Percentiles rank a stretch among this genome's conserved stretches.
Evolutionary conservation across 2,113 vertebrate species (phyloP).

Genomic region (Paralichthys olivaceus): DNA sequence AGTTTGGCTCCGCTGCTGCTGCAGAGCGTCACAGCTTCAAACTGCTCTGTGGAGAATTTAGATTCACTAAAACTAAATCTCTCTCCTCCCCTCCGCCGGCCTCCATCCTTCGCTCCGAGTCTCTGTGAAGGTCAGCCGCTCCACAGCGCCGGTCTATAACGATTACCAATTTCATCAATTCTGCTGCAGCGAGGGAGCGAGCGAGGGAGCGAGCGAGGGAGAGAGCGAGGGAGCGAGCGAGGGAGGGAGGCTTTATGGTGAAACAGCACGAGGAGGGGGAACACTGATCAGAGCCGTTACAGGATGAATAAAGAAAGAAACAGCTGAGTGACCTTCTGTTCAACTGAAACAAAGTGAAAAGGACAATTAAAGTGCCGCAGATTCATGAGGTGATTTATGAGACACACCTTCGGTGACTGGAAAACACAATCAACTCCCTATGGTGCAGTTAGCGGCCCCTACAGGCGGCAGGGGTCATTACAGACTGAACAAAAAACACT

Average conservation of each 20-base stretch:
- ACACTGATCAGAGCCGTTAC: conserved; percentile 29
- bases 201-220: neutral
- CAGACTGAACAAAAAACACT: neutral
- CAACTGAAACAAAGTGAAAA: conserved; percentile 44
- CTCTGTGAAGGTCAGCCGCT: conserved; percentile 61
- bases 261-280: neutral
- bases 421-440: neutral
- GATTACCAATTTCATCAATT: conserved; percentile 70
- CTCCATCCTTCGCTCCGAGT: conserved; percentile 4
- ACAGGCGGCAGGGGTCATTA: neutral
- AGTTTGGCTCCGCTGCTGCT: neutral
- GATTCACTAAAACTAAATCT: neutral
- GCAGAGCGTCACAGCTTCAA: neutral
- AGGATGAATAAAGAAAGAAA: conserved; percentile 14
- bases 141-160: conserved; percentile 40
- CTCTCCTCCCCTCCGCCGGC: neutral
- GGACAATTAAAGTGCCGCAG: conserved; percentile 48
- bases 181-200: conserved; percentile 32
- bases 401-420: neutral
- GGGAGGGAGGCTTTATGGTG: neutral
- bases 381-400: conserved; percentile 51
- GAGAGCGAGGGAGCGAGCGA: neutral
- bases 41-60: neutral
- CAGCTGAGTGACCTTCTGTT: conserved; percentile 43
- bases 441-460: neutral